Percentiles rank a stretch among this genome's conserved stretches.
Conservation (phyloP, 1,140 invertebrate genomes). For the Nephotettix cincticeps region DNA sequence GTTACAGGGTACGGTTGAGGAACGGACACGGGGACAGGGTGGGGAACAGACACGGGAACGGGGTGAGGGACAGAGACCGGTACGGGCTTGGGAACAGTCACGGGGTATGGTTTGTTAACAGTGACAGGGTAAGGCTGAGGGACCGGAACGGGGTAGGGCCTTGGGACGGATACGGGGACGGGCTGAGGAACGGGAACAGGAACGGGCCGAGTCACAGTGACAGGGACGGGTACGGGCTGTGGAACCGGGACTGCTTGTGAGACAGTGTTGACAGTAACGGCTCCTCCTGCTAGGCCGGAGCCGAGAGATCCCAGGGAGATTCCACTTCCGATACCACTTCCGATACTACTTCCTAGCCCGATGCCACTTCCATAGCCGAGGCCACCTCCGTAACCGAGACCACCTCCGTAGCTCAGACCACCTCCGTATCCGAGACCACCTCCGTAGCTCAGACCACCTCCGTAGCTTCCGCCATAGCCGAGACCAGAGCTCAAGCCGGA, state of each 20-base stretch:
- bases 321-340: neutral
- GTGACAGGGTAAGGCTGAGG: slow-evolving; percentile 35
- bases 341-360: neutral
- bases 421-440: neutral
- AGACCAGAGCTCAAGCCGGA: no score
- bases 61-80: slow-evolving; percentile 34
- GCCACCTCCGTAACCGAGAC: neutral
- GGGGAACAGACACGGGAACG: slow-evolving; percentile 31
- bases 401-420: neutral
- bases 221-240: slow-evolving; percentile 28
- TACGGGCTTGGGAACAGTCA: slow-evolving; percentile 34
- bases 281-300: neutral
- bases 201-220: slow-evolving; percentile 33
- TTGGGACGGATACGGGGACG: slow-evolving; percentile 35
- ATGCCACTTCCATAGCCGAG: neutral
- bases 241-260: slow-evolving; percentile 27
- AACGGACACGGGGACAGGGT: slow-evolving; percentile 26
- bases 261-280: slow-evolving; percentile 26
- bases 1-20: slow-evolving; percentile 37
- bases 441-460: neutral
- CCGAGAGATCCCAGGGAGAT: neutral
- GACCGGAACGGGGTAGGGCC: slow-evolving; percentile 36
- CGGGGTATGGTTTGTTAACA: slow-evolving; percentile 25
- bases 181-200: slow-evolving; percentile 29
- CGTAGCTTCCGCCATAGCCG: slow-evolving; percentile 14